Base-by-base conservation (phyloP, 2,113 vertebrate species). In the Etheostoma cragini region DNA sequence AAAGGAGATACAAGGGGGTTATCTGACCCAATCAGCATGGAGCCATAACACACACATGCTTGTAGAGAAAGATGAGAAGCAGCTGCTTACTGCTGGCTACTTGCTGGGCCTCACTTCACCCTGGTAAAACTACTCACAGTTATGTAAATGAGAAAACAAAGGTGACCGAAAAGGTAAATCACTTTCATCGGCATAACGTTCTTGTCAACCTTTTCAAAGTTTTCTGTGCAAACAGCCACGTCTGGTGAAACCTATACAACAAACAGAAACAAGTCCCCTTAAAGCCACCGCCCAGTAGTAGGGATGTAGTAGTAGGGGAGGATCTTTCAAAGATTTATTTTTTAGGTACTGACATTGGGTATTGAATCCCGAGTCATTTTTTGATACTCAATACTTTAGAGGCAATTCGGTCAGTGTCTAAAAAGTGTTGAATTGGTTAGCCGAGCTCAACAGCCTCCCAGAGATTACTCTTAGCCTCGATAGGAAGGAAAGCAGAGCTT, bases 21-120 rank as follows among this genome's bases (percentile, higher is more conserved):
- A 90, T 66, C 82, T 24, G 88, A 91, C 68, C 83, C 87, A 87
- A 92, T 90, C 87, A 91, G 71, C 87, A 63, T 30, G 35, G 58
- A 91, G 86, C 76, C 87, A 91, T 74, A 91, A 91, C 87, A 91
- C 82, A 73, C 71, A 73, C 71, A 81, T 8, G 61, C 78, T 90
- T 84, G 85, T 67, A 75, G 66, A 82, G 81, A 71, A 73, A 91
- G 89, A 94, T 88, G 88, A 90, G 90, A 93, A 90, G 84, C 91
- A 93, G 93, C 91, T 94, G 92, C 75, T 84, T 67, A 76, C 76
- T 74, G 62, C 75, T 79, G 76, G 71, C 90, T 89, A 87, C 89
- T 87, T 63, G 79, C 72, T 83, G 76, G 72, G 69, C 76, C 72
- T 69, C 75, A 67, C 45, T 76, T 82, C 76, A 66, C 24, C 52